Base-by-base conservation (phyloP, 1,140 invertebrate genomes). In the Brachionus manjavacas region DNA sequence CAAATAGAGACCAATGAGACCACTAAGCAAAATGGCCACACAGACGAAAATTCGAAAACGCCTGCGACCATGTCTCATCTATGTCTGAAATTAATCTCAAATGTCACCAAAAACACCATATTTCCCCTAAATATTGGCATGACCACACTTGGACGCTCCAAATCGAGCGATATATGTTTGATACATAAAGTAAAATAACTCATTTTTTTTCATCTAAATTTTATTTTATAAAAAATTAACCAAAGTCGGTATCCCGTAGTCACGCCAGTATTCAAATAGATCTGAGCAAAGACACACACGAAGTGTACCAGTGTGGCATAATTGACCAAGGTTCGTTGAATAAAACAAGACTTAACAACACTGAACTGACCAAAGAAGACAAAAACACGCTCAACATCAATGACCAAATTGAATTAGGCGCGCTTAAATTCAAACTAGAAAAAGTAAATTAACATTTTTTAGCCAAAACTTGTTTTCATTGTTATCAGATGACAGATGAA, bases 131-230 rank as follows among this genome's bases (percentile, higher is more conserved):
- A 49, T 12, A 76, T 76, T 28, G 72, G 72, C 41, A 12, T 31
- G 41, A 76, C 39, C 9, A 76, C 41, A 7, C 20, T 76, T 0
- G 72, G 72, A 49, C 16, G 72, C 41, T 76, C 72, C 11, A 46
- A 76, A 14, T 76, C 41, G 2, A 76, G 46, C 14, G 41, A 76
- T n/a, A 23, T 76, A 6, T 76, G 16, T 4, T 11, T 76, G 11
- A 49, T 76, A 49, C 72, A 76, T 11, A 74, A 74, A 74, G 70
- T 74, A 74, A 41, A 35, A 35, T n/a, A n/a, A 70, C 6, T 41
- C 28, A 28, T 66, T 31, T 64, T 25, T 20, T 3, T 23, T 3
- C 16, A n/a, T 2, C 1, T 35, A 35, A 35, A 35, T 35, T 35
- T 35, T 64, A 14, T 64, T 23, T 64, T 64, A 3, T 28, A 66